These are phyloP conservation scores for Bathynomus jamesi DNA, from an alignment of 1,140 invertebrate species.

Conservation along the genomic window DNA sequence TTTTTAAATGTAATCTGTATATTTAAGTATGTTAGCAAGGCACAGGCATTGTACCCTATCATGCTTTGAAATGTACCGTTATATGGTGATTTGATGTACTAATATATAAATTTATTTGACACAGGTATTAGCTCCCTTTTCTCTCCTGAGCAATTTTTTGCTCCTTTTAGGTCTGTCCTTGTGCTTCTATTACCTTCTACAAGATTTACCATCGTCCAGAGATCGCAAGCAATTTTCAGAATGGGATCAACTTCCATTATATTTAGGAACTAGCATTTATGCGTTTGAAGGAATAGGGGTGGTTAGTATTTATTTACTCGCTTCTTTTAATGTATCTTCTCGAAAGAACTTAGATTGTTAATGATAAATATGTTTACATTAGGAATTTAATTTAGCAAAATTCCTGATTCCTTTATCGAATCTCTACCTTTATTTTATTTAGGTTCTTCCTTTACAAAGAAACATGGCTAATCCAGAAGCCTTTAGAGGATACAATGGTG, in stretches of 20 bases:
- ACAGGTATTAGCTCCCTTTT: slow-evolving; percentile 68
- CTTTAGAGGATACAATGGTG: slow-evolving; percentile 72
- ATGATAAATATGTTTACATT: too few species aligned
- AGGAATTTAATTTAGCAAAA: slow-evolving; percentile 39
- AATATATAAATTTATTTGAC: not conserved
- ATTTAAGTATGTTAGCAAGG: too few species aligned
- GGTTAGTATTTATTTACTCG: too few species aligned
- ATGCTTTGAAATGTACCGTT: too few species aligned
- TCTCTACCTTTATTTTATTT: slow-evolving; percentile 36
- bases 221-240: slow-evolving; percentile 55
- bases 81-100: not conserved
- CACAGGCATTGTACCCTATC: too few species aligned
- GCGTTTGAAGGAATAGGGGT: slow-evolving; percentile 77
- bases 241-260: slow-evolving; percentile 62
- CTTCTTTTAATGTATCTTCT: too few species aligned
- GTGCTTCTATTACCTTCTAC: slow-evolving; percentile 70
- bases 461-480: slow-evolving; percentile 77
- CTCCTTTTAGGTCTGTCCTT: slow-evolving; percentile 61
- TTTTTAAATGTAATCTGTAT: too few species aligned
- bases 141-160: slow-evolving; percentile 63
- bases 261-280: slow-evolving; percentile 78
- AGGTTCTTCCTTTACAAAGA: slow-evolving; percentile 78
- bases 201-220: slow-evolving; percentile 58
- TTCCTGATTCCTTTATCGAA: slow-evolving; percentile 20
- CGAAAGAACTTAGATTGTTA: too few species aligned